Evolutionary conservation across 2,113 vertebrate species (phyloP), one percentile per base, ranked within the genome.

Genomic region (Thermophis baileyi): DNA sequence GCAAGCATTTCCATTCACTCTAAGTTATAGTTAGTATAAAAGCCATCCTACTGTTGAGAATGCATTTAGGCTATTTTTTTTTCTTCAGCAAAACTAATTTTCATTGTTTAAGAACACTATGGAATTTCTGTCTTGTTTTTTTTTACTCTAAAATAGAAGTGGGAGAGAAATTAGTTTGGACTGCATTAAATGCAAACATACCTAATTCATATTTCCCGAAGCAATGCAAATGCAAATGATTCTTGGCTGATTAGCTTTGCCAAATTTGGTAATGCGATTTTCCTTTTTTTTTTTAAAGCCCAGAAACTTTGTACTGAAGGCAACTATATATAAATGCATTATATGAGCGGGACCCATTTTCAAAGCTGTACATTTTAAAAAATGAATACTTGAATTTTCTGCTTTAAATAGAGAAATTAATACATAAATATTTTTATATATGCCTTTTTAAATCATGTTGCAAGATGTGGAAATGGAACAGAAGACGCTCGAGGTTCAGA

Each of bases 1-100:
- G 97, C 96, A 97, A 97, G 97, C 90, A 86, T 94, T 97, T 96
- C 96, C 95, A 92, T 96, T 96, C 94, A 96, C 96, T 97, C 94
- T 93, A 95, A 97, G 95, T 95, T 91, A 87, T 86, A 96, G 95
- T 97, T 97, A 97, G 94, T 94, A 95, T 97, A 96, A 98, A 97
- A 97, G 94, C 90, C 63, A 95, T 95, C 96, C 97, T 60, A 96
- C 97, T 97, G 97, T 93, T 97, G 89, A 87, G 92, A 95, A 92
- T 89, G 91, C 93, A 92, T 96, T 96, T 94, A 86, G 87, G 93
- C 16, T 35, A 20, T 74, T 90, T 63, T 88, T 14, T 44, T 6
- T 85, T n/a, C 54, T 5, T 35, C 11, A 60, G 35, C 24, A 44
- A 55, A 55, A 30, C 40, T 9, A 27, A 91, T 85, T 11, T 25